A percentile compares a stretch with the other conserved stretches of the same genome.
These are phyloP conservation scores for Cephalopachus bancanus DNA, from an alignment of 2,797 vertebrate genomes.

Conservation along the genomic window DNA sequence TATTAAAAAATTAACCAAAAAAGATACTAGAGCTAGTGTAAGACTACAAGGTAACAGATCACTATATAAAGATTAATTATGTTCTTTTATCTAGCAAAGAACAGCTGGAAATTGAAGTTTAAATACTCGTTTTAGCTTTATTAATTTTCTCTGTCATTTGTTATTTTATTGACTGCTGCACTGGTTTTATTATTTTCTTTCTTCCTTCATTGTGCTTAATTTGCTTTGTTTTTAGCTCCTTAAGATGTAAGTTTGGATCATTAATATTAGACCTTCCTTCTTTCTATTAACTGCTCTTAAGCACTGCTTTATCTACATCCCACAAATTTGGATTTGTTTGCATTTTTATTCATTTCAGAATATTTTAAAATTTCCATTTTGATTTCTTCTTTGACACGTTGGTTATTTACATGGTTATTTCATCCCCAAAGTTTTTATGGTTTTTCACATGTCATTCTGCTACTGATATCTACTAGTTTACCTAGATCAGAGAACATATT, in stretches of 20 bases:
- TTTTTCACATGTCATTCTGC: no score
- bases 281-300: neutral
- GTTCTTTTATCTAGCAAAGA: neutral
- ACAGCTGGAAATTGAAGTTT: constrained; percentile 44
- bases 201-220: neutral
- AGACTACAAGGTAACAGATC: neutral
- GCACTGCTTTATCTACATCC: neutral
- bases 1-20: neutral
- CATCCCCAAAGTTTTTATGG: neutral
- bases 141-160: neutral
- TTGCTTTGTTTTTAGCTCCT: neutral
- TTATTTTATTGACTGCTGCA: neutral
- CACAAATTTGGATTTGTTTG: neutral
- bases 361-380: neutral
- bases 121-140: neutral
- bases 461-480: no score
- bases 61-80: constrained; percentile 16
- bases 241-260: neutral
- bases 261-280: neutral
- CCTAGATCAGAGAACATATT: no score
- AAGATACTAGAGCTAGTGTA: neutral
- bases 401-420: neutral
- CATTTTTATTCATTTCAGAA: neutral
- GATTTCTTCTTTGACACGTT: neutral
- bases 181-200: neutral